A percentile compares a stretch with the other conserved stretches of the same genome.
Evolutionary conservation across 2,888 invertebrate genomes (phyloP).

Genomic region (Apoderus coryli): DNA sequence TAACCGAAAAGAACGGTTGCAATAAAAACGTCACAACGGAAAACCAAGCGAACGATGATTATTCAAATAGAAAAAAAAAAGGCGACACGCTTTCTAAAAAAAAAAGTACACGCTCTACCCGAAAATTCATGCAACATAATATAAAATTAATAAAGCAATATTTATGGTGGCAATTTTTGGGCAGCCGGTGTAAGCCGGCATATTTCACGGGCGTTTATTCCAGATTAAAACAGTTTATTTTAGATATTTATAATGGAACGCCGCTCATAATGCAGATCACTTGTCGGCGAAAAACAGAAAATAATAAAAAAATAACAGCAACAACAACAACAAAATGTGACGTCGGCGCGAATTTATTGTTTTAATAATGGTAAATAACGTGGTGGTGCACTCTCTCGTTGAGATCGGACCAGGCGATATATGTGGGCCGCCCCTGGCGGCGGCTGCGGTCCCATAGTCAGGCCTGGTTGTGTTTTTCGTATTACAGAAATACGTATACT

Average conservation of each 20-base stretch:
- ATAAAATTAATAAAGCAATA: slow-evolving; percentile 36
- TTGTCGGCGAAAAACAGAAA: slow-evolving; percentile 33
- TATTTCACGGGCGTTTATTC: slow-evolving; percentile 33
- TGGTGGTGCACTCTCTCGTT: too few species aligned
- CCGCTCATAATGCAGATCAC: slow-evolving; percentile 35
- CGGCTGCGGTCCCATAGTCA: too few species aligned
- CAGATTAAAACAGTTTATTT: slow-evolving; percentile 38
- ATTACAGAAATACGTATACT: too few species aligned
- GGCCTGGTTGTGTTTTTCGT: too few species aligned
- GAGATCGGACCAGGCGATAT: too few species aligned
- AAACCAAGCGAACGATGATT: too few species aligned
- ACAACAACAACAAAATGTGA: slow-evolving; percentile 34
- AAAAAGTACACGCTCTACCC: slow-evolving; percentile 1
- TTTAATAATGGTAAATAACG: slow-evolving; percentile 37
- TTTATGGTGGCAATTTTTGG: slow-evolving; percentile 36
- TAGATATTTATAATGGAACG: slow-evolving; percentile 35
- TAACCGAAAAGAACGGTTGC: too few species aligned
- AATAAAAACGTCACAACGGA: too few species aligned
- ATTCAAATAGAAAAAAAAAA: too few species aligned
- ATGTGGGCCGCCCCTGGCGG: too few species aligned
- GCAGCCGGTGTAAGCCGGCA: slow-evolving; percentile 28
- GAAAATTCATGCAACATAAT: too few species aligned
- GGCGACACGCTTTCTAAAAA: too few species aligned
- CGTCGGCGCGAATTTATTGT: slow-evolving; percentile 34
- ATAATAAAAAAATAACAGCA: slow-evolving; percentile 31